A percentile compares a stretch with the other conserved stretches of the same genome.
Conservation (phyloP, 2,797 vertebrate genomes). For the Pyrocephalus nanus region DNA sequence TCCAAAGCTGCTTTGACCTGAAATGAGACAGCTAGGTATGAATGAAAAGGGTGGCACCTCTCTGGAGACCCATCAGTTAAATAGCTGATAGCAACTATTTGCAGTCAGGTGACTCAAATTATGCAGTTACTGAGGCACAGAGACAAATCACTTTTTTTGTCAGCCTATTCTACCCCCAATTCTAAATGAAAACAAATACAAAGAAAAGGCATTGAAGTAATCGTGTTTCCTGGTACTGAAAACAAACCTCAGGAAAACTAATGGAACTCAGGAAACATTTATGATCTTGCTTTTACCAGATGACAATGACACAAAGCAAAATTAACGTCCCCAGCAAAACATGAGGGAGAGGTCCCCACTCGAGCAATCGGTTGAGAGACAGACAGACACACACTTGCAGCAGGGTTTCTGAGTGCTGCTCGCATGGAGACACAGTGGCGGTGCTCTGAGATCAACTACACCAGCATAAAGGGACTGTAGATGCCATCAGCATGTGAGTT, state of each 20-base stretch:
- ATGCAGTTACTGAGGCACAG: not conserved
- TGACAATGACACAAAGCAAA: not conserved
- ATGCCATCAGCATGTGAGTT: not conserved
- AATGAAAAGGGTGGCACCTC: not conserved
- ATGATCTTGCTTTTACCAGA: not conserved
- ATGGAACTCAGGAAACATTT: not conserved
- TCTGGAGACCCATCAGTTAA: not conserved
- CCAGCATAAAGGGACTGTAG: not conserved
- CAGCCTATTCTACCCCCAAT: not conserved
- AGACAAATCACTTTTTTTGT: not conserved
- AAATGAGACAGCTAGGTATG: conserved; percentile 9
- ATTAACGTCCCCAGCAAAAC: not conserved
- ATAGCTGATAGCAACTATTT: not conserved
- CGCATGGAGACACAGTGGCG: not conserved
- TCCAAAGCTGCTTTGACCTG: conserved; percentile 88
- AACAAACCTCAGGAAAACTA: not conserved
- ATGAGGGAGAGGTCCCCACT: not conserved
- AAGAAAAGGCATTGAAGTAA: not conserved
- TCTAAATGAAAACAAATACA: conserved; percentile 7
- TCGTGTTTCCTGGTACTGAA: not conserved
- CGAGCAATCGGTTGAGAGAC: not conserved
- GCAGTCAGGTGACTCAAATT: not conserved
- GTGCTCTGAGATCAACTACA: not conserved
- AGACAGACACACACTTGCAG: not conserved
- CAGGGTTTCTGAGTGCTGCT: not conserved